Evolutionary conservation across 2,113 vertebrate genomes (phyloP), one percentile per base, ranked within the genome.

Genomic region (Pollimyrus isidori): DNA sequence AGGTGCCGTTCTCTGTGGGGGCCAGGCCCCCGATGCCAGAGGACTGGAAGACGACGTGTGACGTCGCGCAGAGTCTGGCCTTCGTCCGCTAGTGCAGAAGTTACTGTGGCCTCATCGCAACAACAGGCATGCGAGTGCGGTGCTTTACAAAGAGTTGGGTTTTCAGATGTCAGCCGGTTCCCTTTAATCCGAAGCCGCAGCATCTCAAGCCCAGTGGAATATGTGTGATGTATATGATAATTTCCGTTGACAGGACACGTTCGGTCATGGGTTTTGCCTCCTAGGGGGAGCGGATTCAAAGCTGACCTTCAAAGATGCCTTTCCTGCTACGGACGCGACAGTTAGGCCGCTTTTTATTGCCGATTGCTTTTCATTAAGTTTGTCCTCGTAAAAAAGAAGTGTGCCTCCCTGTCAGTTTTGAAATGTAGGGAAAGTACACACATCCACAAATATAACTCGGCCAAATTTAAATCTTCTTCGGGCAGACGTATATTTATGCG

Each of bases 401-500:
- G 56, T 45, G 45, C 30, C 46, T 30, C 39, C 7, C 49, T 58
- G 62, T 90, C 62, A 30, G 73, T 87, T 80, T 89, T 76, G 26
- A 80, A 87, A 87, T 90, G 48, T 80, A 65, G 85, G 76, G 65
- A 49, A 87, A 90, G 46, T 87, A 87, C 84, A 53, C 46, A 80
- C 50, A 80, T 90, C 89, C 85, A 52, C 9, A 62, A 90, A 90
- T 90, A 87, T 53, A 87, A 80, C 62, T 49, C 73, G 35, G 87
- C 89, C 85, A 76, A 90, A 76, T 53, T 90, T 87, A 80, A 87
- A 89, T 89, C 85, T 52, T 90, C 35, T 62, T 90, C 92, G 92
- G 91, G 93, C 90, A 92, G 94, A 91, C 93, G 89, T 95, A 93
- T 93, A 93, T 90, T 95, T 95, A 94, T 94, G 94, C 91, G 95